Percentiles rank a stretch among this genome's conserved stretches.
These are phyloP conservation scores for Brachionus koreanus DNA, from an alignment of 1,140 invertebrate genomes.

Conservation along the genomic window DNA sequence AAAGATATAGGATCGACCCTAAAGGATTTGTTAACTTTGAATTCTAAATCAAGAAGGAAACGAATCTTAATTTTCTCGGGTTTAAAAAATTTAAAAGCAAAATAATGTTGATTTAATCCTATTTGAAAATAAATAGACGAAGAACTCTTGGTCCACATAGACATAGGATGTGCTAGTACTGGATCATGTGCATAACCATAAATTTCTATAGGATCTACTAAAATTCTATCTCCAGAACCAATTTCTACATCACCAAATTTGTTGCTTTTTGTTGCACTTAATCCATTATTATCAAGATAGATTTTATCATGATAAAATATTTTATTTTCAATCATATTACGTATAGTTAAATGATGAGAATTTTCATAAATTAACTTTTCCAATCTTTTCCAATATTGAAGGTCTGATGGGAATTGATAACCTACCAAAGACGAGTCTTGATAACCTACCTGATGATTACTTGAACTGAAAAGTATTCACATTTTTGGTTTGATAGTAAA, in stretches of 20 bases:
- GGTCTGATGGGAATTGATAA: too few species aligned
- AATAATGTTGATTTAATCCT: too few species aligned
- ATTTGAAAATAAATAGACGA: too few species aligned
- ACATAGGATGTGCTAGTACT: too few species aligned
- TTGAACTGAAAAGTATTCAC: too few species aligned
- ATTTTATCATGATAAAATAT: background rate
- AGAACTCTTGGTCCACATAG: too few species aligned
- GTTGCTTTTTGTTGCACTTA: background rate
- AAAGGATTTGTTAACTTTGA: background rate
- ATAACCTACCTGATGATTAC: too few species aligned
- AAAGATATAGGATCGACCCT: background rate
- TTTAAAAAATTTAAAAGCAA: background rate
- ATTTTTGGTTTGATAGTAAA: too few species aligned
- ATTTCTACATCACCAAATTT: background rate
- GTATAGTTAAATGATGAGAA: background rate
- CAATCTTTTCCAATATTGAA: too few species aligned
- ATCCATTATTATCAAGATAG: background rate
- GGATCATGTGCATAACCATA: too few species aligned
- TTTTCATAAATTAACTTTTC: background rate
- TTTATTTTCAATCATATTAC: background rate
- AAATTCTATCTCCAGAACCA: background rate
- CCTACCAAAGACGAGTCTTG: too few species aligned
- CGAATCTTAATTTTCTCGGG: background rate
- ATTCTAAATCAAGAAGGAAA: background rate
- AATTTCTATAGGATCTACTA: too few species aligned